Conservation (phyloP, 2,113 vertebrate genomes). For the Gnathonemus longibarbis region DNA sequence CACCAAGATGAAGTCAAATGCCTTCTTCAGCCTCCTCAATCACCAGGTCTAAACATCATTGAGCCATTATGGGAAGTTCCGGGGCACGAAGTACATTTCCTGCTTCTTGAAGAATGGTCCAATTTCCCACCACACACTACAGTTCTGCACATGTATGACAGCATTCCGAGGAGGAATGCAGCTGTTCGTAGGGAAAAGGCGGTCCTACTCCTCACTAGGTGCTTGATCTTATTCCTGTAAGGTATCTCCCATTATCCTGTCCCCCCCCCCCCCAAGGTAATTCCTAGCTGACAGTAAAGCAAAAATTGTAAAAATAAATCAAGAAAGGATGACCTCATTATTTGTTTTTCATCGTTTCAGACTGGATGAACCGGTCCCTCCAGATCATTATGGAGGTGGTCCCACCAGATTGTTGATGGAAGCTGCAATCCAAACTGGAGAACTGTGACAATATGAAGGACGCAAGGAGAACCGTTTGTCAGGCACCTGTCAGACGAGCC, state of each 20-base stretch:
- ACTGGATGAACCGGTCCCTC: slow-evolving; percentile 63
- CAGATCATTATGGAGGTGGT: slow-evolving; percentile 86
- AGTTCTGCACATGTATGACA: not conserved
- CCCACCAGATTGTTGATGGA: slow-evolving; percentile 61
- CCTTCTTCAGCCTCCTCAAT: not conserved
- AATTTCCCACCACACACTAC: not conserved
- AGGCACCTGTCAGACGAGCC: not conserved
- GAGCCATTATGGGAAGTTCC: not conserved
- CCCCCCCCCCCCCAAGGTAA: not conserved
- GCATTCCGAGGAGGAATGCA: not conserved
- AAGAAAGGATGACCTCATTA: not conserved
- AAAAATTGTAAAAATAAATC: not conserved
- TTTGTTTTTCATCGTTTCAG: slow-evolving; percentile 58
- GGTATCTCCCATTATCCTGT: not conserved
- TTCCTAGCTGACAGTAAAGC: not conserved
- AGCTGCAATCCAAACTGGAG: not conserved
- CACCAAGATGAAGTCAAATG: not conserved
- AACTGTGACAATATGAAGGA: not conserved
- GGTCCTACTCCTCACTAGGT: too few species aligned
- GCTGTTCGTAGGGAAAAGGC: not conserved
- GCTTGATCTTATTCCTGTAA: not conserved
- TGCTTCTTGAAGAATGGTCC: not conserved
- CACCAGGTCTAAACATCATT: not conserved
- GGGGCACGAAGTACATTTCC: not conserved
- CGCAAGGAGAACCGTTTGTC: not conserved